A percentile compares a stretch with the other conserved stretches of the same genome.
phyloP scores from a whole-genome alignment of 2,888 invertebrate genomes.

The Trachelus tabidus region DNA sequence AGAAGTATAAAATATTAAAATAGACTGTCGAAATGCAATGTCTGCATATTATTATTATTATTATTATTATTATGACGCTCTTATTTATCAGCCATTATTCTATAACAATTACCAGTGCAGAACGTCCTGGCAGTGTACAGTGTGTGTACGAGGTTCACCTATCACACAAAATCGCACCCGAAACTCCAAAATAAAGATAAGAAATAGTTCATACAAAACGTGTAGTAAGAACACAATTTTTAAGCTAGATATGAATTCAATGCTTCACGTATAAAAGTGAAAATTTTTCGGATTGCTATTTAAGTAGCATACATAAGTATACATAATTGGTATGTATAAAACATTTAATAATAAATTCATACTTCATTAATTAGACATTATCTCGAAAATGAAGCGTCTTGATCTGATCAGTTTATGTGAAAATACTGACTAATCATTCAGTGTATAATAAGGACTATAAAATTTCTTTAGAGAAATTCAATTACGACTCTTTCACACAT shows the following conservation, averaged over 20 bases:
- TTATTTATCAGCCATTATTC: neutral
- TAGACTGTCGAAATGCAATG: neutral
- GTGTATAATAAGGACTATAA: neutral
- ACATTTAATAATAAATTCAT: neutral
- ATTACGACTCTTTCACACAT: slow-evolving; percentile 16
- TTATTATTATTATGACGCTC: neutral
- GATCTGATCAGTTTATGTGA: neutral
- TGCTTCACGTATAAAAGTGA: neutral
- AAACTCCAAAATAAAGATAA: neutral
- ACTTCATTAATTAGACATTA: neutral
- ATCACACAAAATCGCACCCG: neutral
- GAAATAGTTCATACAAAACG: neutral
- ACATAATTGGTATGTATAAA: neutral
- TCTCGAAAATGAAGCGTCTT: neutral
- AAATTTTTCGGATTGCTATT: neutral
- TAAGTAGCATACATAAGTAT: neutral
- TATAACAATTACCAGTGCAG: neutral
- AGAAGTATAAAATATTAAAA: neutral
- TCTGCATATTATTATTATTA: neutral
- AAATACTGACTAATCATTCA: neutral
- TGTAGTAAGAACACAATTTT: neutral
- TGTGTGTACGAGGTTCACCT: neutral
- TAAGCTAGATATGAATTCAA: neutral
- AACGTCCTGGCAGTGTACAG: neutral
- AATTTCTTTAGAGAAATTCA: neutral